These are phyloP conservation scores for Cyanoramphus novaezelandiae DNA, from an alignment of 2,113 vertebrate species.

Conservation along the genomic window DNA sequence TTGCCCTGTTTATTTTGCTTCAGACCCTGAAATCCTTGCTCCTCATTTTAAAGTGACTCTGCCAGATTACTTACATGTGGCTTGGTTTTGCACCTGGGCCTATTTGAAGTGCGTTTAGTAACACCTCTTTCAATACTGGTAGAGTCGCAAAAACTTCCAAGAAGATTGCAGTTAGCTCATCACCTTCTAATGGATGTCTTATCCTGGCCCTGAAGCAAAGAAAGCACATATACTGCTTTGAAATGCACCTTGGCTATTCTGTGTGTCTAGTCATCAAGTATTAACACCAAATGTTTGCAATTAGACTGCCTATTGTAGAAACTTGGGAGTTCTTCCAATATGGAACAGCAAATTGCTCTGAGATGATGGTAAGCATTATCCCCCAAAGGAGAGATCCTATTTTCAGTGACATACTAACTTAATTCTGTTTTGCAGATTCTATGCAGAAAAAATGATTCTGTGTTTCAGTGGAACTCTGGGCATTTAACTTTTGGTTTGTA, in stretches of 20 bases:
- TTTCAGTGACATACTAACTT: slow-evolving; percentile 37
- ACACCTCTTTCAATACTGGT: background rate
- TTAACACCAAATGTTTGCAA: slow-evolving; percentile 55
- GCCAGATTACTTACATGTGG: background rate
- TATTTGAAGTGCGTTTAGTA: background rate
- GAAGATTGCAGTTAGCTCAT: background rate
- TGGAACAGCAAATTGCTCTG: slow-evolving; percentile 35
- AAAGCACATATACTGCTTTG: background rate
- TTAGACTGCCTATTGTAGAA: slow-evolving; percentile 42
- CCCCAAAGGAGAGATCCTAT: background rate
- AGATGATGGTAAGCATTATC: slow-evolving; percentile 37
- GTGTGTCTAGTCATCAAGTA: slow-evolving; percentile 1
- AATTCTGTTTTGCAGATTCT: slow-evolving; percentile 59
- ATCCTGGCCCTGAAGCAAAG: background rate
- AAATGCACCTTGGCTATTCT: slow-evolving; percentile 26
- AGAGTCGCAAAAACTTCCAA: background rate
- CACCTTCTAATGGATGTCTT: background rate
- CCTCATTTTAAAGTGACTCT: background rate
- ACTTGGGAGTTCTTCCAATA: slow-evolving; percentile 23
- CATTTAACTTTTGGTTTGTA: background rate
- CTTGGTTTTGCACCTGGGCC: background rate
- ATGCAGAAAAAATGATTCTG: background rate
- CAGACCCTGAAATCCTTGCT: background rate
- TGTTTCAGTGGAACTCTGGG: background rate
- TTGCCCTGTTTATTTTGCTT: background rate